Base-by-base conservation (phyloP, 30 jellyfish, hydroid and myxozoan genomes). In the Hydractinia symbiolongicarpus region DNA sequence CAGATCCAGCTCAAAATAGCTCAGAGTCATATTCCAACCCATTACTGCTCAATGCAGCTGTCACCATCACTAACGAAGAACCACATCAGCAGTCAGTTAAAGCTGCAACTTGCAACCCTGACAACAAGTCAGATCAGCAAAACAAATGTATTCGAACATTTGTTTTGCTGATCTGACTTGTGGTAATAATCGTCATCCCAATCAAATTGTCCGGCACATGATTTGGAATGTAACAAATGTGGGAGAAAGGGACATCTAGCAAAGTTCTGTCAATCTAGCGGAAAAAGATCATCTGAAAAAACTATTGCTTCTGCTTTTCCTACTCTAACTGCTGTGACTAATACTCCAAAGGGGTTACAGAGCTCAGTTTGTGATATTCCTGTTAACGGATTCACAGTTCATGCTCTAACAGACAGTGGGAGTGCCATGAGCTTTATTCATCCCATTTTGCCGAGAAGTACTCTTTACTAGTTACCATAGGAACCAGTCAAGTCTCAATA, bases 1-100 rank as follows among this genome's bases (percentile, higher is more conserved):
- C 19, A 44, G 95, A 50, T 78, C 90, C 30, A n/a, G 95, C 62
- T 20, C 66, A 54, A 11, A 89, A 94, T 1, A 94, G 74, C 77
- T 81, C 50, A 78, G 64, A 72, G 21, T 64, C 87, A n/a, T 87
- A 86, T 50, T 50, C 17, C 66, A 61, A 64, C 79, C 53, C 14
- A 4, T 50, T 15, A 17, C 13, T 2, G 77, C 82, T 77, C 76
- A 40, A n/a, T 77, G 4, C 77, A 10, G 77, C n/a, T 17, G 69
- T 17, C 19, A 17, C 17, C 19, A 17, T 58, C 69, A 17, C 69
- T 58, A 17, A 17, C 69, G 19, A 58, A 13, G 15, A 13, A 58
- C 15, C 19, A 13, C 17, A 58, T 58, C 15, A 11, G 15, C 69
- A 13, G 19, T 17, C 69, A 58, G 69, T 11, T 58, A 17, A 13